These are phyloP conservation scores for Amphimallon solstitiale DNA, from an alignment of 2,888 invertebrate genomes.

Conservation along the genomic window DNA sequence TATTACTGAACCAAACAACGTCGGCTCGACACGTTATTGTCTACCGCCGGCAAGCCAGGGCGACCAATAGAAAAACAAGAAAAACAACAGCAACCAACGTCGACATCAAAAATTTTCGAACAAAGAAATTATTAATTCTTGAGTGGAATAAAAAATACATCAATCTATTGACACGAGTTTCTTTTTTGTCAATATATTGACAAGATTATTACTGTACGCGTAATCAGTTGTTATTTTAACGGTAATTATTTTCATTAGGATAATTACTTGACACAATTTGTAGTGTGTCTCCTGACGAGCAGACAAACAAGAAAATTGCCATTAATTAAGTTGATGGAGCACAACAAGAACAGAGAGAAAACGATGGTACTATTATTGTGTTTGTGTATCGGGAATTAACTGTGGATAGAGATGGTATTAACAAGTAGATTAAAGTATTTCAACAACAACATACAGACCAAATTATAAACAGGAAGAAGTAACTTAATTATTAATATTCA, in stretches of 20 bases:
- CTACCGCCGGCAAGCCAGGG: slow-evolving; percentile 15
- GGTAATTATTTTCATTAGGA: slow-evolving; percentile 6
- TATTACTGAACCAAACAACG: slow-evolving; percentile 30
- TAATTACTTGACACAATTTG: slow-evolving; percentile 15
- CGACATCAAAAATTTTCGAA: slow-evolving; percentile 23
- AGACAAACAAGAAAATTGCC: slow-evolving; percentile 13
- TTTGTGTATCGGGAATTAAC: background rate
- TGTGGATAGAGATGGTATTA: background rate
- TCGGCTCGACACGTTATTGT: slow-evolving; percentile 27
- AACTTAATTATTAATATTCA: too few species aligned
- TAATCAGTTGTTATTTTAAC: slow-evolving; percentile 7
- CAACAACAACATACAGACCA: background rate
- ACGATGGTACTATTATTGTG: background rate
- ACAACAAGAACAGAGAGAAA: background rate
- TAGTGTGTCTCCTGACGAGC: background rate
- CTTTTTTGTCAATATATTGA: slow-evolving; percentile 1
- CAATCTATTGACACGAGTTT: slow-evolving; percentile 12
- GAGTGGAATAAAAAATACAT: background rate
- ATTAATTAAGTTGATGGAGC: slow-evolving; percentile 21
- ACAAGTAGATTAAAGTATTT: background rate
- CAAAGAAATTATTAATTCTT: slow-evolving; percentile 27
- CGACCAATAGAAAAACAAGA: slow-evolving; percentile 26
- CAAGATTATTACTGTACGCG: slow-evolving; percentile 7
- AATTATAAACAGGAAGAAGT: background rate
- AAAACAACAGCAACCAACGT: slow-evolving; percentile 18